phyloP scores from a whole-genome alignment of 2,888 invertebrate genomes.

The Ophion obscuratus region DNA sequence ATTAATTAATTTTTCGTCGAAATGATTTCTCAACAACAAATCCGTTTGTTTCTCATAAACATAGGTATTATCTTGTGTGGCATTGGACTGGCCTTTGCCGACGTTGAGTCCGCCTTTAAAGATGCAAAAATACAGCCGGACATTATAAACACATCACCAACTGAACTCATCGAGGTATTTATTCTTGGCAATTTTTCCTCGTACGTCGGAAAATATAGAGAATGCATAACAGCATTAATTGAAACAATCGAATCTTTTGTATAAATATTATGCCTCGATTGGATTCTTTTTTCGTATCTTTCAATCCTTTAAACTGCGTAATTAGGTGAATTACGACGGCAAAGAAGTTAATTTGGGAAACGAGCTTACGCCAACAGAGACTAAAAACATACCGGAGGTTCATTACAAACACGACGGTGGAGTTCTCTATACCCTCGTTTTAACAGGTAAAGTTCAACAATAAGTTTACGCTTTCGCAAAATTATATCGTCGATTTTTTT shows the following conservation, averaged over 20 bases:
- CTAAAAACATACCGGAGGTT: slow-evolving; percentile 79
- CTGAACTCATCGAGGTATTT: slow-evolving; percentile 79
- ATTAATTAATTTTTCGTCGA: neutral
- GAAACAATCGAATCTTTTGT: neutral
- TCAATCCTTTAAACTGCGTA: slow-evolving; percentile 17
- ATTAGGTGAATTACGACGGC: slow-evolving; percentile 80
- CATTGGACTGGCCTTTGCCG: slow-evolving; percentile 71
- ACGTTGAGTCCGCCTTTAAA: slow-evolving; percentile 79
- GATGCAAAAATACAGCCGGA: slow-evolving; percentile 80
- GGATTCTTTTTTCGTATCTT: slow-evolving; percentile 11
- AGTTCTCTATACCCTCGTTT: slow-evolving; percentile 81
- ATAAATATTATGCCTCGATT: neutral
- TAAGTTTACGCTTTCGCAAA: neutral
- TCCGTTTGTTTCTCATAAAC: slow-evolving; percentile 30
- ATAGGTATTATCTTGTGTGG: slow-evolving; percentile 74
- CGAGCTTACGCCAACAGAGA: slow-evolving; percentile 79
- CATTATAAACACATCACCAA: slow-evolving; percentile 78
- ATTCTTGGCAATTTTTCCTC: neutral
- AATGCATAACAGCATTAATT: neutral
- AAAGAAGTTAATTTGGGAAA: slow-evolving; percentile 78
- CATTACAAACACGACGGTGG: slow-evolving; percentile 82
- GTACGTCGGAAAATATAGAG: slow-evolving; percentile 7
- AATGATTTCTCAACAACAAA: neutral
- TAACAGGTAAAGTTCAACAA: slow-evolving; percentile 76
- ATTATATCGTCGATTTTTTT: neutral